These are phyloP conservation scores for Leptinotarsa rubiginosa DNA, from an alignment of 2,888 invertebrate genomes.

Conservation along the genomic window DNA sequence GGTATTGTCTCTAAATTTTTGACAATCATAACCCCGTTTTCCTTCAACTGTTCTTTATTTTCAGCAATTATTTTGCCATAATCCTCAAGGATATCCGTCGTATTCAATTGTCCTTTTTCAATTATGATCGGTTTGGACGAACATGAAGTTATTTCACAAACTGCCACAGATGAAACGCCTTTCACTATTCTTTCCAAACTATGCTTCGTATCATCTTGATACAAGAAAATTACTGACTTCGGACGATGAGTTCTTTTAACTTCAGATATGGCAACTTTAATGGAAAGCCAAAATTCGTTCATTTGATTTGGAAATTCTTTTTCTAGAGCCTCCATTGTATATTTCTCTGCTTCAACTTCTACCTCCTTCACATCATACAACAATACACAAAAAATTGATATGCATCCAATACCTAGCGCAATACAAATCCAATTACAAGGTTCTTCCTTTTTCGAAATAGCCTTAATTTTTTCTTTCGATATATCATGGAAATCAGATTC, in stretches of 20 bases:
- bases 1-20: slow-evolving; percentile 61
- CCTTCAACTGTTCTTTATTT: slow-evolving; percentile 52
- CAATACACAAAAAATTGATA: not conserved
- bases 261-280: slow-evolving; percentile 60
- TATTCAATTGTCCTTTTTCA: slow-evolving; percentile 56
- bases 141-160: slow-evolving; percentile 50
- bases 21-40: slow-evolving; percentile 60
- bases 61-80: slow-evolving; percentile 58
- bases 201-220: slow-evolving; percentile 54
- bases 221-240: slow-evolving; percentile 64
- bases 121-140: slow-evolving; percentile 51
- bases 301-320: slow-evolving; percentile 60
- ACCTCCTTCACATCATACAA: not conserved
- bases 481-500: not conserved
- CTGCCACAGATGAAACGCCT: slow-evolving; percentile 59
- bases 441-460: slow-evolving; percentile 33
- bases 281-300: slow-evolving; percentile 59
- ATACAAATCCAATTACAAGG: not conserved
- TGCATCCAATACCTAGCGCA: not conserved
- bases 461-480: slow-evolving; percentile 4
- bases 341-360: not conserved
- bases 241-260: slow-evolving; percentile 57
- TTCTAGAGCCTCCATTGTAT: slow-evolving; percentile 45
- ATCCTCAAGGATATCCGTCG: slow-evolving; percentile 53
- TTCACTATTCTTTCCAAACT: slow-evolving; percentile 58